Percentiles rank a stretch among this genome's conserved stretches.
Evolutionary conservation across 2,888 invertebrate species (phyloP).

Genomic region (Aporophyla nigra): DNA sequence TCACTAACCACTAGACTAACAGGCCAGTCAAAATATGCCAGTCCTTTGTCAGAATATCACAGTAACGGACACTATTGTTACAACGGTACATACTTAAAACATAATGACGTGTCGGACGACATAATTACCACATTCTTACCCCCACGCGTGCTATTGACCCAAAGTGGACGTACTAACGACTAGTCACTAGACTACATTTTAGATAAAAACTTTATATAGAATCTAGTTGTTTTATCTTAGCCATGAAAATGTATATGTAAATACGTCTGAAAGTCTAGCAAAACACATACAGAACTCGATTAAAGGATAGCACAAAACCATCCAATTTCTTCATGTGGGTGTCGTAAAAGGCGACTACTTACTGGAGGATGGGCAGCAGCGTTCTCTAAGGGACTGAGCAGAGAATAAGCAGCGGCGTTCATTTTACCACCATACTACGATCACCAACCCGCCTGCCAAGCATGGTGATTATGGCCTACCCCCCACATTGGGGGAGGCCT

Average conservation of each 20-base stretch:
- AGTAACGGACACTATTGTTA: neutral
- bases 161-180: slow-evolving; percentile 1
- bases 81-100: slow-evolving; percentile 2
- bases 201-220: slow-evolving; percentile 9
- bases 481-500: too few relatives aligned
- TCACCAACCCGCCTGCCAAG: too few relatives aligned
- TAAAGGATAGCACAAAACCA: neutral
- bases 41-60: neutral
- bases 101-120: neutral
- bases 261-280: neutral
- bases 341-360: too few relatives aligned
- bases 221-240: neutral
- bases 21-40: too few relatives aligned
- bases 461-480: too few relatives aligned
- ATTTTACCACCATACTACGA: too few relatives aligned
- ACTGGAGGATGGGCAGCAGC: too few relatives aligned
- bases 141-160: slow-evolving; percentile 2
- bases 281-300: neutral
- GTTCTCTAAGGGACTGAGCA: too few relatives aligned
- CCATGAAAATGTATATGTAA: neutral
- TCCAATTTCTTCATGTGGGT: too few relatives aligned
- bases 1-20: too few relatives aligned
- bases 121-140: slow-evolving; percentile 1
- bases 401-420: too few relatives aligned
- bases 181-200: neutral